Evolutionary conservation across 2,888 invertebrate species (phyloP), one percentile per base, ranked within the genome.

Genomic region (Synergus laeviventris): DNA sequence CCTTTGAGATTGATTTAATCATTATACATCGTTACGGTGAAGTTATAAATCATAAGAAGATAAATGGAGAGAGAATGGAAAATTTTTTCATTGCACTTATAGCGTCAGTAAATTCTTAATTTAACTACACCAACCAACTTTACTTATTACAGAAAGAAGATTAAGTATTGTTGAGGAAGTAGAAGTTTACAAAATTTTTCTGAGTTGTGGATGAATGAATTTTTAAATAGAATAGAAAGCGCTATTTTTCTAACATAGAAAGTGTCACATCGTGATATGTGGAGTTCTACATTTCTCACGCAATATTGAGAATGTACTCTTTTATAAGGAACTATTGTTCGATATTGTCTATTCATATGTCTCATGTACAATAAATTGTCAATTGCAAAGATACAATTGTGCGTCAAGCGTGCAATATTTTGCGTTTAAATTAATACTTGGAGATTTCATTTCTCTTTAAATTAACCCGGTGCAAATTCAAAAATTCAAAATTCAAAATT

Each of bases 281-380:
- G 11, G 39, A 39, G 11, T 11, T 39, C 7, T 31, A 5, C 5
- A 31, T 31, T 7, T 31, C 31, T 11, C 36, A 36, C 36, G 11
- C 8, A 39, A 39, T 11, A 11, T 39, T 49, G 14, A 49, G 45
- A 5, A 49, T 16, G 12, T 49, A 49, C 14, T 16, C 45, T 16
- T 5, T 49, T 49, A 49, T n/a, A 64, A 21, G 39, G 42, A 39
- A 38, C 39, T 42, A 42, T 64, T 64, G 14, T 64, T 21, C 39
- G 64, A 21, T 38, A 36, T 36, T 61, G 18, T 39, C 39, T n/a
- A 64, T 42, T 64, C 39, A 39, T 12, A 1, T 42, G 8, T n/a
- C 38, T 62, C 62, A 62, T 62, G 38, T 36, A n/a, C 62, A 62
- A 31, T 31, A 31, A 31, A 38, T 62, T 62, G 64, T 42, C 64